Evolutionary conservation across 2,113 vertebrate species (phyloP), one percentile per base, ranked within the genome.

Genomic region (Toxotes jaculatrix): DNA sequence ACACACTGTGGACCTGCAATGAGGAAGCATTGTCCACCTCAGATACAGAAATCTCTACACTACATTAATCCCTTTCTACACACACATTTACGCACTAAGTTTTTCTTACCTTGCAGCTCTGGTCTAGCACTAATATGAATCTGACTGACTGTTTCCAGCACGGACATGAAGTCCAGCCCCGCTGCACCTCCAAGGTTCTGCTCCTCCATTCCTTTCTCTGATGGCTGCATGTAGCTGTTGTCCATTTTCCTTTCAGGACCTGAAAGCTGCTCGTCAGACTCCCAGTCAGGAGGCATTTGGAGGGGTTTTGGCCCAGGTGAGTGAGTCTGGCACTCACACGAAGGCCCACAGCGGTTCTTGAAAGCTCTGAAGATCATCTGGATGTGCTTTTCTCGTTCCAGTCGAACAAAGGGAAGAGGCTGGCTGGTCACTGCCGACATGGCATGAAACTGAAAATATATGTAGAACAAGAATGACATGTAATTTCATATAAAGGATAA

Each of bases 381-480:
- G 65, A 97, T 95, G 78, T 96, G 96, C 62, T 92, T 95, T 79
- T 97, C 96, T 74, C 96, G 91, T 69, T 93, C 88, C 74, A 96
- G 93, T 17, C 47, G 77, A 14, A 92, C 91, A 17, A 94, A 93
- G 5, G 96, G 94, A 70, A 90, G 80, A 31, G 95, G 95, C 86
- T 96, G 96, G 45, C 75, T 83, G 17, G 89, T 94, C 65, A 96
- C 90, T 0, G 87, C 88, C 17, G 95, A 89, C 95, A 96, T 96
- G 66, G 56, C 67, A 68, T 80, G 3, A 66, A 69, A 74, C 77
- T 85, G 14, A 69, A 59, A 73, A 72, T 62, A 63, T 9, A 78
- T n/a, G 12, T 55, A 4, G 16, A 42, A 19, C 23, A 49, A 49
- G 17, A 51, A 9, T 13, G 4, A 5, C 11, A 16, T 32, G 12